Evolutionary conservation across 2,113 vertebrate genomes (phyloP).

Genomic region (Hiodon alosoides): DNA sequence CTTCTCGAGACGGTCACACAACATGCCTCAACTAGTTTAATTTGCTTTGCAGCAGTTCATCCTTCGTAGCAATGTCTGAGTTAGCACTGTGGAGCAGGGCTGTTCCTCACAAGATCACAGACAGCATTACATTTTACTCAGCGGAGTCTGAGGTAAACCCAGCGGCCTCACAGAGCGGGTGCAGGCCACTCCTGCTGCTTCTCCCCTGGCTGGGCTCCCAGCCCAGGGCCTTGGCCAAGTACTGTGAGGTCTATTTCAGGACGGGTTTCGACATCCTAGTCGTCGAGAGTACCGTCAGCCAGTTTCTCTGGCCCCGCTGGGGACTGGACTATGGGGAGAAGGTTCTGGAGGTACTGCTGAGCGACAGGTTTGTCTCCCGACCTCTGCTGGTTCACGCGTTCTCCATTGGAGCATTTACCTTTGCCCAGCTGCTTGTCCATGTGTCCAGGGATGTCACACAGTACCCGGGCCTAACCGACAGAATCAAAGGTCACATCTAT

Average conservation of each 20-base stretch:
- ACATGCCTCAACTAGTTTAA: too few species aligned
- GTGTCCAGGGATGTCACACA: slow-evolving; percentile 36
- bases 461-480: slow-evolving; percentile 35
- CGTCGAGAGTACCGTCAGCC: slow-evolving; percentile 48
- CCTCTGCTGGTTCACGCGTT: slow-evolving; percentile 61
- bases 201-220: slow-evolving; percentile 60
- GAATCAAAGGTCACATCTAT: slow-evolving; percentile 64
- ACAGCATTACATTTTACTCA: too few species aligned
- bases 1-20: too few species aligned
- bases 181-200: slow-evolving; percentile 51
- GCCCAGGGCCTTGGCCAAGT: slow-evolving; percentile 48
- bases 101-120: too few species aligned
- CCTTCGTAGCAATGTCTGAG: too few species aligned
- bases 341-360: slow-evolving; percentile 53
- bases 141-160: too few species aligned
- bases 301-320: slow-evolving; percentile 60
- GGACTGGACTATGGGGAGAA: slow-evolving; percentile 41
- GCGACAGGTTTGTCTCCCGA: slow-evolving; percentile 47
- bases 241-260: slow-evolving; percentile 58
- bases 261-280: slow-evolving; percentile 54
- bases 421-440: slow-evolving; percentile 52
- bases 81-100: too few species aligned
- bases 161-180: not conserved
- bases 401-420: slow-evolving; percentile 63
- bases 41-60: too few species aligned